Base-by-base conservation (phyloP, 2,888 invertebrate genomes). In the Unio pictorum region DNA sequence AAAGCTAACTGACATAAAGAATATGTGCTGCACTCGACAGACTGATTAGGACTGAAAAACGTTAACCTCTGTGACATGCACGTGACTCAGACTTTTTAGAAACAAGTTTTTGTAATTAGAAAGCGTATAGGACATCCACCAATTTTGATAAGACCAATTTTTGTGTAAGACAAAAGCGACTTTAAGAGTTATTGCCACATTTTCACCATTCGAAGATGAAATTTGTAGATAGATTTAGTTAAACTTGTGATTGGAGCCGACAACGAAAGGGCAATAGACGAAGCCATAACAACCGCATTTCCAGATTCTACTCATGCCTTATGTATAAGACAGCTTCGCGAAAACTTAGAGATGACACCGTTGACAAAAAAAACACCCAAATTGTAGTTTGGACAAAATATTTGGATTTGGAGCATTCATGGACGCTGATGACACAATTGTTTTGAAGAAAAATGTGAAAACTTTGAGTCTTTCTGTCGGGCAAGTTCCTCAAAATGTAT, bases 101-200 rank as follows among this genome's bases (percentile, higher is more conserved):
- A 23, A 23, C 23, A 23, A 23, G 0, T 0, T 23, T 23, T 23
- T 23, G 23, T 23, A 4, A 30, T n/a, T 18, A 55, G 64, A 59
- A 58, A 34, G 15, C 8, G 23, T 7, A 55, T 67, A 1, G 30
- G 30, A 17, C 59, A 63, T 61, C 26, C 58, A 4, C 71, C 71
- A 11, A 4, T 71, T 57, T 71, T 71, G 34, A 55, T 71, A 17
- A 67, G 66, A 4, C 71, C 67, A 0, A 28, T 67, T 2, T 71
- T 59, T n/a, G n/a, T 65, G 5, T 5, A 4, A 0, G 2, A 30
- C 30, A 30, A 30, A 4, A 30, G 30, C 5, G 30, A 30, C 30
- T 5, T 30, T 30, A 5, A 30, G 30, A 30, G 30, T 30, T 30
- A 30, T 5, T 30, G 30, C 5, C 30, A 30, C 30, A 0, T 30